phyloP scores from a whole-genome alignment of 2,113 vertebrate species.

The Menura novaehollandiae region DNA sequence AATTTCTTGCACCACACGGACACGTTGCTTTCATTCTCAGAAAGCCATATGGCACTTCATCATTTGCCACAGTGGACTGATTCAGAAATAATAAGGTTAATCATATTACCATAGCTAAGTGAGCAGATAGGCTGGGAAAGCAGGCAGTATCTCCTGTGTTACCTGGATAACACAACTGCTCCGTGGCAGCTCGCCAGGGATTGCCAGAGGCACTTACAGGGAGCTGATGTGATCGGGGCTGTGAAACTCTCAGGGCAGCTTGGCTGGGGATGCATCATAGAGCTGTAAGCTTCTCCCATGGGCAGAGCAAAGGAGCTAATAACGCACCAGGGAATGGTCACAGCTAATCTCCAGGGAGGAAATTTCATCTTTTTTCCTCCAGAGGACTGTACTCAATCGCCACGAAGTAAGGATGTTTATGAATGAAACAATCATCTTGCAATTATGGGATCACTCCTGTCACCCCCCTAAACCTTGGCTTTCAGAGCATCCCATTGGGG shows the following conservation, averaged over 20 bases:
- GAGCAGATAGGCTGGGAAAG: background rate
- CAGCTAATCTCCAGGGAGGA: background rate
- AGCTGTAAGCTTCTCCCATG: background rate
- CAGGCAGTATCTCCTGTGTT: background rate
- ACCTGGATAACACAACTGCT: background rate
- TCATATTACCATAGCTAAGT: slow-evolving; percentile 1
- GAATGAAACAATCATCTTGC: background rate
- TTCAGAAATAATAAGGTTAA: slow-evolving; percentile 57
- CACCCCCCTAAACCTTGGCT: background rate
- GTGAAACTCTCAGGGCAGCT: background rate
- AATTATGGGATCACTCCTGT: background rate
- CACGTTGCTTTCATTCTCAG: background rate
- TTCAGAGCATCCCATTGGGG: background rate
- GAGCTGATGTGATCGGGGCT: background rate
- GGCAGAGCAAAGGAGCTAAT: slow-evolving; percentile 15
- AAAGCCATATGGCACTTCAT: slow-evolving; percentile 26
- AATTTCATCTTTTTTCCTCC: background rate
- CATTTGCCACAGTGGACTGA: slow-evolving; percentile 1
- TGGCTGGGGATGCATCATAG: background rate
- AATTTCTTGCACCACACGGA: background rate
- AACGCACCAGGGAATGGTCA: slow-evolving; percentile 2
- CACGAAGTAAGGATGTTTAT: background rate
- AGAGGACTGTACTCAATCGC: background rate
- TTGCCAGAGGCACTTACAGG: background rate
- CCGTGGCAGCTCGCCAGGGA: background rate